Base-by-base conservation (phyloP, 2,113 vertebrate genomes). In the Bufo gargarizans region DNA sequence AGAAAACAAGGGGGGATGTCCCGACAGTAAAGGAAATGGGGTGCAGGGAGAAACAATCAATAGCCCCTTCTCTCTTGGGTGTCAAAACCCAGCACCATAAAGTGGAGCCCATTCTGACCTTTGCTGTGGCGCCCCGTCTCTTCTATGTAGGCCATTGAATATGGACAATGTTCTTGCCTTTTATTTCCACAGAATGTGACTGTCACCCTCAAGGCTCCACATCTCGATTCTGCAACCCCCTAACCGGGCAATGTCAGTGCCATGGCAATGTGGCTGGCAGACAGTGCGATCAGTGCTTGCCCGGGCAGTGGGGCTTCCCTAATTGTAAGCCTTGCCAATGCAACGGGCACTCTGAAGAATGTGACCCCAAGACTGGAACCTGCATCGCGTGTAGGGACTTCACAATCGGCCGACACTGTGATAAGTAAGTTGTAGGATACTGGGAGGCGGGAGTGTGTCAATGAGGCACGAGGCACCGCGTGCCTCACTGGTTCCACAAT, bases 201-300 rank as follows among this genome's bases (percentile, higher is more conserved):
- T 98, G 97, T 91, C 95, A 96, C 88, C 67, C 90, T 0, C 94
- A 96, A 82, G 97, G 96, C 13, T 95, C 97, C 0, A 0, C 91
- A 77, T 95, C 94, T 77, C 92, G 92, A 83, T 92, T 96, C 89
- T 98, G 97, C 0, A 92, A 97, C 50, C 89, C 89, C 0, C 89
- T 89, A 20, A 96, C 93, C 0, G 97, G 96, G 6, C 96, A 97
- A 92, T 99, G 97, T 85, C 92, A 9, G 6, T 98, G 96, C 91
- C 90, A 85, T 33, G 89, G 85, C 0, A 95, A 96, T 0, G 84
- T 95, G 0, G 84, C 90, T 0, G 96, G 96, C 9, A 92, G 93
- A 4, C 93, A 89, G 89, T 98, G 97, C 88, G 95, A 97, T 1
- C 93, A 91, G 80, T 90, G 91, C 91, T 8, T 95, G 74, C 89